Percentiles rank a stretch among this genome's conserved stretches.
phyloP scores from a whole-genome alignment of 2,888 invertebrate genomes.

The Ganaspis brasiliensis region DNA sequence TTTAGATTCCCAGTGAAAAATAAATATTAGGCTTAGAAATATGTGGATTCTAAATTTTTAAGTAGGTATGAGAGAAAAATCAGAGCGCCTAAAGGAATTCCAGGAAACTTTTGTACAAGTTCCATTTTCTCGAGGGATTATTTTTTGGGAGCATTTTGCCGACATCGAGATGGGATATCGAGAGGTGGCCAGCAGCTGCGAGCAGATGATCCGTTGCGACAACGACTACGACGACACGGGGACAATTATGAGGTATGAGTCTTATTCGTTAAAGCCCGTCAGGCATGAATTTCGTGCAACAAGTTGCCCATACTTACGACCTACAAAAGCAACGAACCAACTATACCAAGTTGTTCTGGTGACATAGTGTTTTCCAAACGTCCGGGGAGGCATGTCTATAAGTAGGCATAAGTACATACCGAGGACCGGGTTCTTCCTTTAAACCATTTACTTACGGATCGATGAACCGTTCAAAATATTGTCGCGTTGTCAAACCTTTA shows the following conservation, averaged over 20 bases:
- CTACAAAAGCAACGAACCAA: constrained; percentile 62
- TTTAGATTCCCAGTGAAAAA: no score
- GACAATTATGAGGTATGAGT: constrained; percentile 64
- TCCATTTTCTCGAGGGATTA: constrained; percentile 33
- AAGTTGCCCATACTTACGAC: constrained; percentile 69
- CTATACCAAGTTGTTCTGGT: constrained; percentile 52
- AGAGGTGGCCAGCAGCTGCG: constrained; percentile 66
- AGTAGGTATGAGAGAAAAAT: background rate
- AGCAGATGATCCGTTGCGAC: constrained; percentile 73
- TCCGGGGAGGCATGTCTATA: constrained; percentile 45
- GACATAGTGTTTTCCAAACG: constrained; percentile 45
- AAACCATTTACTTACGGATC: constrained; percentile 79
- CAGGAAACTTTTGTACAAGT: constrained; percentile 10
- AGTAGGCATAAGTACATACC: constrained; percentile 58
- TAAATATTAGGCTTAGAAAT: no score
- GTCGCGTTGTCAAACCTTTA: constrained; percentile 71
- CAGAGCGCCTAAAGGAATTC: constrained; percentile 25
- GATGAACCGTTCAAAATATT: constrained; percentile 79
- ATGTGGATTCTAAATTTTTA: no score
- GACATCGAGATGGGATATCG: constrained; percentile 49
- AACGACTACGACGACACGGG: constrained; percentile 65
- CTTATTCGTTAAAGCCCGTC: constrained; percentile 64
- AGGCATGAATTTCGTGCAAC: constrained; percentile 74
- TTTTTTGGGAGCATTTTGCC: constrained; percentile 37
- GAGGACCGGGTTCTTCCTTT: constrained; percentile 66